Evolutionary conservation across 1,140 invertebrate species (phyloP).

Genomic region (Sminthurides bifidus): DNA sequence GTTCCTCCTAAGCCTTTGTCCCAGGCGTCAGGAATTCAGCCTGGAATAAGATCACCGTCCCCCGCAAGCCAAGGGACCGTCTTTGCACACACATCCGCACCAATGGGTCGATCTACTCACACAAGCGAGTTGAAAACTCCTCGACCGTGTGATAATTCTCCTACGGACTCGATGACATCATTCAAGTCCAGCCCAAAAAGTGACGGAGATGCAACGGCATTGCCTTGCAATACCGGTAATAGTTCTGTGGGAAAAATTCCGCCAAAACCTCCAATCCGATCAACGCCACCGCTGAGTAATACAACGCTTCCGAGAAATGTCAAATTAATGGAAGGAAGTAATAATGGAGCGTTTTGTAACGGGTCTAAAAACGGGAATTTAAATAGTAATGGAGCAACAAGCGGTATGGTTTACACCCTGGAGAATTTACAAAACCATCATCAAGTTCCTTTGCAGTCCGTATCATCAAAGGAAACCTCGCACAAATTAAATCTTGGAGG

Average conservation of each 20-base stretch:
- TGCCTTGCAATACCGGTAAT: too few relatives aligned
- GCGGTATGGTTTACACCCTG: conserved; percentile 2
- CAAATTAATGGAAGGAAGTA: conserved; percentile 3
- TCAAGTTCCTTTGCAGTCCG: not conserved
- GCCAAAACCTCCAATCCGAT: conserved; percentile 21
- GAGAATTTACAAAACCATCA: conserved; percentile 8
- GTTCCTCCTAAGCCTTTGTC: conserved; percentile 14
- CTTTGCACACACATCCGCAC: too few relatives aligned
- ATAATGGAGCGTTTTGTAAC: conserved; percentile 10
- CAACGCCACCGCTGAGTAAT: conserved; percentile 9
- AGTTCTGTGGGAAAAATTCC: conserved; percentile 24
- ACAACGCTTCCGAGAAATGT: conserved; percentile 5
- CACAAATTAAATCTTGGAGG: conserved; percentile 6
- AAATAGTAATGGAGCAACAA: not conserved
- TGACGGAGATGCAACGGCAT: too few relatives aligned
- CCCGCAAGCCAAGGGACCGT: too few relatives aligned
- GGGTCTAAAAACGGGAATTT: conserved; percentile 6
- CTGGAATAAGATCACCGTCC: too few relatives aligned
- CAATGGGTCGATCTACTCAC: conserved; percentile 17
- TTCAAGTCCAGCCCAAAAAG: conserved; percentile 14
- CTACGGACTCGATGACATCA: conserved; percentile 1
- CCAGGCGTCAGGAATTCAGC: not conserved
- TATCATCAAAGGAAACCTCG: not conserved
- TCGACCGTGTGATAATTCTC: conserved; percentile 20
- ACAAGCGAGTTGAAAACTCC: conserved; percentile 18